Evolutionary conservation across 1,140 invertebrate species (phyloP), one percentile per base, ranked within the genome.

Genomic region (Magallana ariakensis): DNA sequence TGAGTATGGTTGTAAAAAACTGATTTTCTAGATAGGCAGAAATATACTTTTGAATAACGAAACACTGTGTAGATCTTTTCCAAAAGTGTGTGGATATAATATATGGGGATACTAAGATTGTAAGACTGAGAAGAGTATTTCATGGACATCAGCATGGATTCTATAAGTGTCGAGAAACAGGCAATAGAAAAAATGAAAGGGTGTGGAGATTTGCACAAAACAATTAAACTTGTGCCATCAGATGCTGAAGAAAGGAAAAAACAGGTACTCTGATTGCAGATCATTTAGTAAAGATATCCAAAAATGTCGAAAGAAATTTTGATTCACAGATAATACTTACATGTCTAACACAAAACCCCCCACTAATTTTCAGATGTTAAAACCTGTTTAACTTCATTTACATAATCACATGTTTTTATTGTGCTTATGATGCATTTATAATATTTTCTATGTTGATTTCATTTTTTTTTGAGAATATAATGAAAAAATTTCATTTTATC

Each of bases 201-300:
- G 10, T 87, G 88, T 85, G 90, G 90, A 9, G 90, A 91, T 81
- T 89, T 91, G 53, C 90, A 91, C 70, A 89, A 91, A 83, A 87
- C 85, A 80, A 89, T 90, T 26, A 66, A 57, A 22, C 56, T 90
- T 33, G 83, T 80, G 13, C 16, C 54, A 4, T 85, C 83, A 46
- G 80, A 83, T 80, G 80, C 81, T 58, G 16, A 80, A 33, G 56
- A 70, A 15, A 26, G 80, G 46, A 54, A 15, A 88, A 26, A 53
- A 62, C 46, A 84, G 54, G n/a, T 83, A 60, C 11, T 83, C 11
- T 83, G 62, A 56, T 19, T 60, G 26, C 66, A 26, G 13, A 54
- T n/a, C n/a, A n/a, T 33, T 81, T 13, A n/a, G 9, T 46, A 7
- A 84, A 22, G 46, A 16, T 22, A 26, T 66, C 6, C 22, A 54